Evolutionary conservation across 2,888 invertebrate species (phyloP).

Genomic region (Oligia fasciuncula): DNA sequence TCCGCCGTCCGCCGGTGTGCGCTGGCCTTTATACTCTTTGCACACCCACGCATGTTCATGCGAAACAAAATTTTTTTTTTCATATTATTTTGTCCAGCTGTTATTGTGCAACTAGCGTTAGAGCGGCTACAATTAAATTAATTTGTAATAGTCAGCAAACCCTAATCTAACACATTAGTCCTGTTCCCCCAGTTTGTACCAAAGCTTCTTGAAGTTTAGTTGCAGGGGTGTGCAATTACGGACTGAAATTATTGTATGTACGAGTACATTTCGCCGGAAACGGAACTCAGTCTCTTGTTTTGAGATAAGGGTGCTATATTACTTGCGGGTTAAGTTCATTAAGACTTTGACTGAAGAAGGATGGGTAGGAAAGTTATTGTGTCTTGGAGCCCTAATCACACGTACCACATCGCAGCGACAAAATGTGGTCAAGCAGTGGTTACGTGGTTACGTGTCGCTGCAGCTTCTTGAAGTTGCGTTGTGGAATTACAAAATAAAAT

Average conservation of each 20-base stretch:
- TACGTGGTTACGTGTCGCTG: not conserved
- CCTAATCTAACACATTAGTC: not conserved
- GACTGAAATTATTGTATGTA: not conserved
- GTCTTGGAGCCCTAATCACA: not conserved
- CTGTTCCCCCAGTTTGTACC: not conserved
- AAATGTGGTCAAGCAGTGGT: not conserved
- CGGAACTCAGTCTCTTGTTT: not conserved
- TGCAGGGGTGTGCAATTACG: not conserved
- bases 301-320: not conserved
- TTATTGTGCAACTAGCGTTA: not conserved
- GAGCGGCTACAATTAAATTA: not conserved
- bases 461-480: not conserved
- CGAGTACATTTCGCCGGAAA: not conserved
- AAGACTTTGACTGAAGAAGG: not conserved
- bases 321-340: not conserved
- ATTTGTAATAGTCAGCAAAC: not conserved
- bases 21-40: not conserved
- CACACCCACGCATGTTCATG: not conserved
- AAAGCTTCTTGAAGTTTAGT: constrained; percentile 4
- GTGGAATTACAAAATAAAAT: not conserved
- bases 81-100: not conserved
- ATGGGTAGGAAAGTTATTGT: not conserved
- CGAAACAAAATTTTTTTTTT: not conserved
- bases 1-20: no score
- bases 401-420: not conserved